Evolutionary conservation across 2,113 vertebrate species (phyloP).

Genomic region (Pachypanchax playfairii): DNA sequence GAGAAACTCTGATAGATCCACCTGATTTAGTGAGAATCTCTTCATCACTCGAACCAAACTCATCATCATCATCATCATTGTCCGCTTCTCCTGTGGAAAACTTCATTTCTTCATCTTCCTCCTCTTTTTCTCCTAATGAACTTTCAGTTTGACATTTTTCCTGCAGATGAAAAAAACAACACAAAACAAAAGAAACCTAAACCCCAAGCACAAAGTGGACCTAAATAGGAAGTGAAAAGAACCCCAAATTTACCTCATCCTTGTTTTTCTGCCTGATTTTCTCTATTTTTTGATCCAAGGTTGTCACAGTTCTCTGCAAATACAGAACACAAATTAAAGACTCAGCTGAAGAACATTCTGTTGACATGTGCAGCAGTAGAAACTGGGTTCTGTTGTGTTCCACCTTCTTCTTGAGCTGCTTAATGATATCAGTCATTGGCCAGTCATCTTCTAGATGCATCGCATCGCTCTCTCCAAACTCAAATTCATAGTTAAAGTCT

Average conservation of each 20-base stretch:
- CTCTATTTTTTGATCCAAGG: constrained; percentile 95
- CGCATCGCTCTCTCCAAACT: constrained; percentile 86
- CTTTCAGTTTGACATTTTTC: constrained; percentile 70
- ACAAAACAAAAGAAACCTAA: not conserved
- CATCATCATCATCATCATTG: constrained; percentile 63
- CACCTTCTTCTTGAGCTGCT: constrained; percentile 90
- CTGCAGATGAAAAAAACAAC: constrained; percentile 58
- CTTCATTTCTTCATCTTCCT: constrained; percentile 51
- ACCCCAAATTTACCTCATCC: constrained; percentile 75
- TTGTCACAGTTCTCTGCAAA: constrained; percentile 85
- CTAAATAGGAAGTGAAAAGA: too few relatives aligned
- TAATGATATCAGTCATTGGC: constrained; percentile 86
- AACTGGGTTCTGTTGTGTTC: constrained; percentile 3
- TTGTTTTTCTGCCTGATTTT: constrained; percentile 90
- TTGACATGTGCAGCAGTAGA: too few relatives aligned
- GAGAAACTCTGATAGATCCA: constrained; percentile 45
- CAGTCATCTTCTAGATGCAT: constrained; percentile 80
- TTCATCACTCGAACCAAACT: constrained; percentile 87
- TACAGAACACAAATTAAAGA: constrained; percentile 7
- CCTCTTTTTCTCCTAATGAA: constrained; percentile 17
- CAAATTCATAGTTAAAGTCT: constrained; percentile 84
- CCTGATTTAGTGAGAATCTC: constrained; percentile 89
- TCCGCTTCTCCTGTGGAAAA: constrained; percentile 46
- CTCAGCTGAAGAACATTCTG: not conserved
- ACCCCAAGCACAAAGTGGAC: not conserved